Conservation (phyloP, 1,140 invertebrate genomes). For the Drosophila navojoa region DNA sequence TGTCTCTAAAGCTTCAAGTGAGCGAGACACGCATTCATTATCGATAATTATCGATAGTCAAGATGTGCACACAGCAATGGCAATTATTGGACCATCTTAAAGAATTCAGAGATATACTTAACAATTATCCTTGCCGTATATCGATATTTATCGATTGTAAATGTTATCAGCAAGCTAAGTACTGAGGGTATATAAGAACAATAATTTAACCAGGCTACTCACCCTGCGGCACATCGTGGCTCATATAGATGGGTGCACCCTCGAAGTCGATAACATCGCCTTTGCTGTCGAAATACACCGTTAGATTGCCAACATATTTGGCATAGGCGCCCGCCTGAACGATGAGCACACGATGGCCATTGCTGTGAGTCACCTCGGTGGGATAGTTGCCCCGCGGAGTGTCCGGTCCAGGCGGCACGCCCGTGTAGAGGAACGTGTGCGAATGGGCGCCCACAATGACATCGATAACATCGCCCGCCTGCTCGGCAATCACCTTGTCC, state of each 20-base stretch:
- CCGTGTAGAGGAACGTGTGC: conserved; percentile 90
- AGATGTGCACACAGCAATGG: too few relatives aligned
- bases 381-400: conserved; percentile 87
- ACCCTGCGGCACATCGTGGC: conserved; percentile 87
- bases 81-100: too few relatives aligned
- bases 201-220: not conserved
- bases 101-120: too few relatives aligned
- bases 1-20: too few relatives aligned
- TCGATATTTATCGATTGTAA: not conserved
- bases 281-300: conserved; percentile 89
- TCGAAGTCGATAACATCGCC: conserved; percentile 88
- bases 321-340: conserved; percentile 89
- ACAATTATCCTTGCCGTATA: not conserved
- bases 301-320: conserved; percentile 90
- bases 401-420: conserved; percentile 86
- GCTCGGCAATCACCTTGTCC: conserved; percentile 88
- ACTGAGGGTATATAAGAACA: not conserved
- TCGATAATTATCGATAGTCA: too few relatives aligned
- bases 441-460: conserved; percentile 95
- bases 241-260: conserved; percentile 91
- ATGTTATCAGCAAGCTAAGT: not conserved
- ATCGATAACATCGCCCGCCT: conserved; percentile 87
- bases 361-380: conserved; percentile 86
- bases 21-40: too few relatives aligned
- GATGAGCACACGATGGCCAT: conserved; percentile 86